Evolutionary conservation across 2,888 invertebrate species (phyloP).

Genomic region (Temnothorax ravouxi): DNA sequence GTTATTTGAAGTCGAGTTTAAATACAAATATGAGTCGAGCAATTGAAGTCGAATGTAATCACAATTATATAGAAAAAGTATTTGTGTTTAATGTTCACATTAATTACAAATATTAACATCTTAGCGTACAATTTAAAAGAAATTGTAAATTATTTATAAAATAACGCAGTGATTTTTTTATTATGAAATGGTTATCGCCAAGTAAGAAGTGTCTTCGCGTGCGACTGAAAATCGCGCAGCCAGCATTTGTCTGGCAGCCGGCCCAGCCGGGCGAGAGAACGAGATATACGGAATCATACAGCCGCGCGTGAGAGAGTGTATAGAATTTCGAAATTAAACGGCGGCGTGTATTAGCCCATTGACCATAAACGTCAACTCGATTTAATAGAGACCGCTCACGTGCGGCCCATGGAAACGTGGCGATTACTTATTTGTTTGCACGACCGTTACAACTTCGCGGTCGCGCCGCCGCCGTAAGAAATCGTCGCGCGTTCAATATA

Average conservation of each 20-base stretch:
- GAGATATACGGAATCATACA: constrained; percentile 8
- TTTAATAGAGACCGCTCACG: constrained; percentile 46
- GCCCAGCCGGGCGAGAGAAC: background rate
- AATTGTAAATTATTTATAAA: no score
- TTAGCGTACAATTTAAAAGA: no score
- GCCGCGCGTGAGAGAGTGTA: background rate
- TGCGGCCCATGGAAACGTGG: constrained; percentile 36
- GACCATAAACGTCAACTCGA: constrained; percentile 35
- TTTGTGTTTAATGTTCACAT: no score
- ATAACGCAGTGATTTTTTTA: no score
- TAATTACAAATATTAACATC: no score
- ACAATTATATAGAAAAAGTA: no score
- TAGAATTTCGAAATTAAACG: constrained; percentile 18
- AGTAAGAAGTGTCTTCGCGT: background rate
- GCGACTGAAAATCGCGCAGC: background rate
- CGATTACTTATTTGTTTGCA: constrained; percentile 44
- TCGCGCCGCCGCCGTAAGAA: constrained; percentile 30
- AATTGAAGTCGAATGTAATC: no score
- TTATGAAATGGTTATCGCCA: no score
- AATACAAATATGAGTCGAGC: no score
- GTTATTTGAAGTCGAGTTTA: no score
- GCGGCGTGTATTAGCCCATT: constrained; percentile 32
- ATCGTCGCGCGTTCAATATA: constrained; percentile 44
- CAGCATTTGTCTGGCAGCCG: background rate
- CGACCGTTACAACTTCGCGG: constrained; percentile 17